A percentile compares a stretch with the other conserved stretches of the same genome.
phyloP scores from a whole-genome alignment of 2,113 vertebrate species.

The Ceratotherium simum region DNA sequence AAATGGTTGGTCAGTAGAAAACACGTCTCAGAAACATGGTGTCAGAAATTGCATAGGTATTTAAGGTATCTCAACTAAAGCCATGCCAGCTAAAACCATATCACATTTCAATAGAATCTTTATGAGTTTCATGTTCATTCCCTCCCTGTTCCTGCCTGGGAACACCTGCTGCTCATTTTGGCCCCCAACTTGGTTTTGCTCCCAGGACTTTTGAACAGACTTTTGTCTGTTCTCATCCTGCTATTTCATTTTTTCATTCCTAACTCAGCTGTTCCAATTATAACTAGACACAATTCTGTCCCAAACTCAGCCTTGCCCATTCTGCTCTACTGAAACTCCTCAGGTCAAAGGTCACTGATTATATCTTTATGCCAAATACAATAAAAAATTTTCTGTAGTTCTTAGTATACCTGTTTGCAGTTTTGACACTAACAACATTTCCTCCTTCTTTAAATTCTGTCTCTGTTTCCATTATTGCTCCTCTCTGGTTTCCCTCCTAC shows the following conservation, averaged over 20 bases:
- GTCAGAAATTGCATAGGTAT: background rate
- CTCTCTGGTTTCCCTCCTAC: background rate
- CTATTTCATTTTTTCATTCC: constrained; percentile 19
- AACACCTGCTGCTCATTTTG: constrained; percentile 3
- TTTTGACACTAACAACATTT: background rate
- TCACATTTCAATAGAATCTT: background rate
- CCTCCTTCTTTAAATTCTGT: constrained; percentile 5
- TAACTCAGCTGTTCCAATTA: constrained; percentile 6
- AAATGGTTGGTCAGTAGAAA: constrained; percentile 51
- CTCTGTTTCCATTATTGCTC: background rate
- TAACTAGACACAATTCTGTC: background rate
- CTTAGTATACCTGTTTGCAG: background rate
- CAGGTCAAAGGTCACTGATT: background rate
- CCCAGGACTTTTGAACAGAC: background rate
- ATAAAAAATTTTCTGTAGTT: background rate
- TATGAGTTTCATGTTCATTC: background rate
- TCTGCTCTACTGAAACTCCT: constrained; percentile 11
- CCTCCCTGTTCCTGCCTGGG: background rate
- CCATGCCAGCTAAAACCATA: background rate
- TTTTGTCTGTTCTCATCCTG: background rate
- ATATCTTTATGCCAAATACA: background rate
- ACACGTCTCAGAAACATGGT: background rate
- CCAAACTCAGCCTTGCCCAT: background rate
- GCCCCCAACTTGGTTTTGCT: background rate
- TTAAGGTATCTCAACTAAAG: background rate